These are phyloP conservation scores for Aricia agestis DNA, from an alignment of 1,140 invertebrate species.

Conservation along the genomic window DNA sequence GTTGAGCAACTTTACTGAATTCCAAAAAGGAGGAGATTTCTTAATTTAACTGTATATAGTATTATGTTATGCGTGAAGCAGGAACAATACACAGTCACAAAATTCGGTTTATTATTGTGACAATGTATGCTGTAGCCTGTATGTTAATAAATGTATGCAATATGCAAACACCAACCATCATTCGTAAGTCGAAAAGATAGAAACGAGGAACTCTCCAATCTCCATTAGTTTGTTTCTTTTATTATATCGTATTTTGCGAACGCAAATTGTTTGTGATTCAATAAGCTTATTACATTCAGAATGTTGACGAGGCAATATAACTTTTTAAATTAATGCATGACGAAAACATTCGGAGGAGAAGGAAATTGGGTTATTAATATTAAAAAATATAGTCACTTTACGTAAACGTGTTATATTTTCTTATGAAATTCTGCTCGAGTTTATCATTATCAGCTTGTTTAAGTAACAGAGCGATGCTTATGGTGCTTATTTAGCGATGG, in stretches of 20 bases:
- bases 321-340: conserved; percentile 65
- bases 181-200: background rate
- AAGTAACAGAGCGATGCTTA: no score
- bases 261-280: conserved; percentile 29
- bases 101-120: no score
- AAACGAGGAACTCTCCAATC: background rate
- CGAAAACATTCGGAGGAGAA: conserved; percentile 37
- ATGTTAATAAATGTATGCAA: no score
- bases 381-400: conserved; percentile 27
- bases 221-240: conserved; percentile 7
- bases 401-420: conserved; percentile 1
- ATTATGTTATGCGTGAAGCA: no score
- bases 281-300: conserved; percentile 33
- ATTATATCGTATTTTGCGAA: conserved; percentile 12
- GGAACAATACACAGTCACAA: no score
- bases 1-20: no score
- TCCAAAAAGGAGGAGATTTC: no score
- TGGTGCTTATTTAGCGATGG: no score
- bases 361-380: conserved; percentile 37
- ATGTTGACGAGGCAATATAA: conserved; percentile 50
- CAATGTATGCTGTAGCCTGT: no score
- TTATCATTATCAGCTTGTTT: background rate
- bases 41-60: no score
- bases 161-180: background rate
- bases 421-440: background rate